phyloP scores from a whole-genome alignment of 2,113 vertebrate genomes.

The Asarcornis scutulata region DNA sequence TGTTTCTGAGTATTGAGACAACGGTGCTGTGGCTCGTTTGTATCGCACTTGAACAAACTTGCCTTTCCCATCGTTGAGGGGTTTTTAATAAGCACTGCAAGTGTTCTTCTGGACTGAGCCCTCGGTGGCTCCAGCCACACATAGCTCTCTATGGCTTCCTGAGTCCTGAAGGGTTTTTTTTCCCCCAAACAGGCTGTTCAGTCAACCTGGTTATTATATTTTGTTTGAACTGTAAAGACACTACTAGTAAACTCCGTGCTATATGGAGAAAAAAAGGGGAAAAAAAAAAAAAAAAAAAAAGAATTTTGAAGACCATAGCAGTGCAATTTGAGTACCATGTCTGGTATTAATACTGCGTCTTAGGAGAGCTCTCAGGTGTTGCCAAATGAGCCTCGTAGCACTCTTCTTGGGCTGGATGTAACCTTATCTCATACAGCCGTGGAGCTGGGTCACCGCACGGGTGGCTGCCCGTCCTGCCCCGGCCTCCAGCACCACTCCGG shows the following conservation, averaged over 20 bases:
- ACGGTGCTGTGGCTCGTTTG: neutral
- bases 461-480: neutral
- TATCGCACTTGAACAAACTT: neutral
- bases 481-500: neutral
- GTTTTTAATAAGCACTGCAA: neutral
- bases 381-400: neutral
- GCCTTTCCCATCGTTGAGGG: neutral
- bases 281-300: no score
- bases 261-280: neutral
- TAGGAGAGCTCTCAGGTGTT: neutral
- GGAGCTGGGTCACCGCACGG: no score
- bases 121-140: no score
- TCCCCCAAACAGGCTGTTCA: neutral
- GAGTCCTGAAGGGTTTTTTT: neutral
- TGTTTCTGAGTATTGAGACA: neutral
- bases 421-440: neutral
- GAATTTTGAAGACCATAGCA: neutral
- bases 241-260: neutral
- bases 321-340: neutral
- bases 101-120: neutral
- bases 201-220: neutral
- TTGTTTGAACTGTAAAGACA: neutral
- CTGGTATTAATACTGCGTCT: accelerated
- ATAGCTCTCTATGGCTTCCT: neutral
- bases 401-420: neutral